Percentiles rank a stretch among this genome's conserved stretches.
Evolutionary conservation across 2,113 vertebrate genomes (phyloP).

Genomic region (Camelus bactrianus): DNA sequence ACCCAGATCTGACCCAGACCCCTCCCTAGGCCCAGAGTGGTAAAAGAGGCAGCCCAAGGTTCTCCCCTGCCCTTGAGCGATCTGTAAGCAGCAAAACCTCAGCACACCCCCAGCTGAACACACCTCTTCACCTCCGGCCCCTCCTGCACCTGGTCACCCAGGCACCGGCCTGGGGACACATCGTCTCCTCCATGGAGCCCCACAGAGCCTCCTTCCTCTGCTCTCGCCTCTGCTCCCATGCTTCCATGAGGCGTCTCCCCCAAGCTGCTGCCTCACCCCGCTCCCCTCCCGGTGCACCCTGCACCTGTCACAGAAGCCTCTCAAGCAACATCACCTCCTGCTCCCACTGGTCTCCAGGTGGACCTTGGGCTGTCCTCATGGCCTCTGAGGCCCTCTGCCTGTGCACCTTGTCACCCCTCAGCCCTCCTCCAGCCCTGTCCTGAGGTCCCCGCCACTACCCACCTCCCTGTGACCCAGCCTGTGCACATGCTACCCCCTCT

Average conservation of each 20-base stretch:
- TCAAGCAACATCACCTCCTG: background rate
- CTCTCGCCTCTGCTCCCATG: fast-evolving
- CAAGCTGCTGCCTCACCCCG: fast-evolving
- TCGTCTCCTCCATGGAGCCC: fast-evolving
- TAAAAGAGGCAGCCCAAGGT: background rate
- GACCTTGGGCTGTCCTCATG: background rate
- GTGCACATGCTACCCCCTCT: fast-evolving
- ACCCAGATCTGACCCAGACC: background rate
- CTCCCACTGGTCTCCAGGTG: fast-evolving
- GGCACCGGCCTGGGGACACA: background rate
- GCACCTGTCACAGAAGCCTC: background rate
- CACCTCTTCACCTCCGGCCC: background rate
- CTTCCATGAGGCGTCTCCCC: fast-evolving
- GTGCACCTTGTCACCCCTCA: fast-evolving
- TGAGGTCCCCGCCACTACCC: background rate
- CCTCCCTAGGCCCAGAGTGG: background rate
- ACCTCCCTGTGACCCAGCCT: fast-evolving
- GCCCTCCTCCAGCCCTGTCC: background rate
- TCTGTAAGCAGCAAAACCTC: fast-evolving
- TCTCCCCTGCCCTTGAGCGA: background rate
- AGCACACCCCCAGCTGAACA: fast-evolving
- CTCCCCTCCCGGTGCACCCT: background rate
- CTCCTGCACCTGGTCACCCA: too few relatives aligned
- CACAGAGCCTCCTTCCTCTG: fast-evolving
- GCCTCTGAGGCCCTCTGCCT: fast-evolving